phyloP scores from a whole-genome alignment of 1,140 invertebrate genomes.

The Vanessa atalanta region DNA sequence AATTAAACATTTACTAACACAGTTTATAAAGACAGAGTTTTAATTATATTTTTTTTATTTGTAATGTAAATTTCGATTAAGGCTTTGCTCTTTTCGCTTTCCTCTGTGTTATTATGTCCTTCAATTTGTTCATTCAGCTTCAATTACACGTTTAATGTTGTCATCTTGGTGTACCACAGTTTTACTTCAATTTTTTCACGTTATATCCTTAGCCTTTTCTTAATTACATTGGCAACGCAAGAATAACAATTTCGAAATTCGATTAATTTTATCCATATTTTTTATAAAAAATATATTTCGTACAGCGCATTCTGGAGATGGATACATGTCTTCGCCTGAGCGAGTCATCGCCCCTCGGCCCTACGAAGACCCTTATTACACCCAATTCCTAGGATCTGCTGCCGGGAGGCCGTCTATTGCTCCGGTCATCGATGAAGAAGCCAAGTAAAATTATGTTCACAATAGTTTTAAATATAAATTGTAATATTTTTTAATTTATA shows the following conservation, averaged over 20 bases:
- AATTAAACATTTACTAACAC: no score
- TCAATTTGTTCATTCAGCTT: no score
- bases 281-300: neutral
- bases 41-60: no score
- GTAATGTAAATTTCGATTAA: no score
- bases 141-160: no score
- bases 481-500: no score
- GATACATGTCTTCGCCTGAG: conserved; percentile 94
- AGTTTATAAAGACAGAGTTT: no score
- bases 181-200: no score
- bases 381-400: conserved; percentile 84
- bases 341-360: conserved; percentile 84
- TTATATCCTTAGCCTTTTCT: neutral
- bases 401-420: conserved; percentile 87
- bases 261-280: neutral
- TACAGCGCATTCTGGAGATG: conserved; percentile 83
- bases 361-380: conserved; percentile 94
- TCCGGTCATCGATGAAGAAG: conserved; percentile 94
- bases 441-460: conserved; percentile 83
- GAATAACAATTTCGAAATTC: neutral
- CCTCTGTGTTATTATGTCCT: no score
- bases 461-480: neutral
- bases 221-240: neutral
- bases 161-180: no score
- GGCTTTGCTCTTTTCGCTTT: no score